These are phyloP conservation scores for Isaurus tuberculatus DNA, from an alignment of 92 coral and sea anemone genomes.

Conservation along the genomic window DNA sequence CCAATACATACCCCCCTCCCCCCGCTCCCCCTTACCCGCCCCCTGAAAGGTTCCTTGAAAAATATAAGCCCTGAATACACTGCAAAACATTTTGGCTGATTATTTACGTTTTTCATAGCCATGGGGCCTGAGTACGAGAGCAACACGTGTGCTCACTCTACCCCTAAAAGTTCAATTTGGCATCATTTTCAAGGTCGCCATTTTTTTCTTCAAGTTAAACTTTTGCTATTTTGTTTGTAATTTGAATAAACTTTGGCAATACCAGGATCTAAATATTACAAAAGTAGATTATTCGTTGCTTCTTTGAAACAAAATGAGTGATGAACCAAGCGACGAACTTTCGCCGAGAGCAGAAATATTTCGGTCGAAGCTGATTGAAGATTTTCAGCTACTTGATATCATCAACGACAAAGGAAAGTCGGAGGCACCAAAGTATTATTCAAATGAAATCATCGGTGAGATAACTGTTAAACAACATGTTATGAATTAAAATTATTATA, in stretches of 20 bases:
- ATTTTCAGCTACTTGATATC: conserved; percentile 94
- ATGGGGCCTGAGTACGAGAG: background rate
- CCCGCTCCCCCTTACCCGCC: no score
- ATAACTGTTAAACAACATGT: background rate
- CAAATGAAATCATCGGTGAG: conserved; percentile 92
- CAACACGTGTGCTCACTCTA: no score
- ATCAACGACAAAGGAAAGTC: conserved; percentile 77
- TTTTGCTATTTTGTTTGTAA: background rate
- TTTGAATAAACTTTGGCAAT: no score
- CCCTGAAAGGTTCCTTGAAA: no score
- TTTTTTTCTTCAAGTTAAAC: no score
- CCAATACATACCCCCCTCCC: no score
- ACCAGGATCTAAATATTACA: background rate
- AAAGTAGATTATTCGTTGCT: background rate
- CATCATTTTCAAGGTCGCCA: background rate
- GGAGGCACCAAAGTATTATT: conserved; percentile 86
- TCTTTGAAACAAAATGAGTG: conserved; percentile 61
- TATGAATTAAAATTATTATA: background rate
- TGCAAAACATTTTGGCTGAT: no score
- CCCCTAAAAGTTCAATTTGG: background rate
- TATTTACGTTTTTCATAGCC: no score
- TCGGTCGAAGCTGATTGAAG: conserved; percentile 96
- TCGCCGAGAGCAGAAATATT: conserved; percentile 96
- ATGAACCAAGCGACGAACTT: conserved; percentile 83
- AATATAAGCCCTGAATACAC: no score